Evolutionary conservation across 2,888 invertebrate species (phyloP).

Genomic region (Thecocarcelia acutangulata): DNA sequence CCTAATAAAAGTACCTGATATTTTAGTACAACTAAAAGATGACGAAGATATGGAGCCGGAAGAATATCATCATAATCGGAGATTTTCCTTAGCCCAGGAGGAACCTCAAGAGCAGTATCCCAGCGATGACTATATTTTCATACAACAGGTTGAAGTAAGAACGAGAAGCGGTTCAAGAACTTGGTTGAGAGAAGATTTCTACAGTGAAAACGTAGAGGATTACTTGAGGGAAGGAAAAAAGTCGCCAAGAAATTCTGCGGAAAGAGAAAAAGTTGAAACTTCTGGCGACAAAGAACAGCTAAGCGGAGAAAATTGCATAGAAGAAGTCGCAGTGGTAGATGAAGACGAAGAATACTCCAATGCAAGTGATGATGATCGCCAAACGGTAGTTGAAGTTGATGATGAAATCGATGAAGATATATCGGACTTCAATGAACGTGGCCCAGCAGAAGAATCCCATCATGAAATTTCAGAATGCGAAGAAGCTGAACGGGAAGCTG

Average conservation of each 20-base stretch:
- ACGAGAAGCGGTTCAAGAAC: constrained; percentile 75
- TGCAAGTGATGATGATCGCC: constrained; percentile 80
- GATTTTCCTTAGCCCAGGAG: constrained; percentile 79
- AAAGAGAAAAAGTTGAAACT: constrained; percentile 1
- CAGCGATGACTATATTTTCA: constrained; percentile 75
- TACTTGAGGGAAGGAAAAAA: constrained; percentile 2
- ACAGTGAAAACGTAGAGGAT: constrained; percentile 71
- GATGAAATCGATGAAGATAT: constrained; percentile 80
- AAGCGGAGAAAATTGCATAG: neutral
- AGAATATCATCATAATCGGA: constrained; percentile 80
- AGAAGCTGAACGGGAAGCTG: constrained; percentile 79
- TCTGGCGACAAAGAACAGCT: neutral
- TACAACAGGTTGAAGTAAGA: constrained; percentile 77
- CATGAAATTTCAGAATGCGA: constrained; percentile 80
- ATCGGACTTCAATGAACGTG: constrained; percentile 78
- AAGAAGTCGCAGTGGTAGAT: constrained; percentile 11
- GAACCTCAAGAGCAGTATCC: constrained; percentile 79
- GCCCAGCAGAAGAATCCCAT: constrained; percentile 79
- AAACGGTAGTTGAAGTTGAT: constrained; percentile 80
- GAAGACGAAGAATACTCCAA: constrained; percentile 74
- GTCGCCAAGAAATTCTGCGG: neutral
- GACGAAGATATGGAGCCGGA: constrained; percentile 77
- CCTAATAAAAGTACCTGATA: constrained; percentile 74
- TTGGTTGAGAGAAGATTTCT: constrained; percentile 77
- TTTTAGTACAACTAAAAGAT: constrained; percentile 72